phyloP scores from a whole-genome alignment of 2,113 vertebrate genomes.

The Poecile atricapillus region DNA sequence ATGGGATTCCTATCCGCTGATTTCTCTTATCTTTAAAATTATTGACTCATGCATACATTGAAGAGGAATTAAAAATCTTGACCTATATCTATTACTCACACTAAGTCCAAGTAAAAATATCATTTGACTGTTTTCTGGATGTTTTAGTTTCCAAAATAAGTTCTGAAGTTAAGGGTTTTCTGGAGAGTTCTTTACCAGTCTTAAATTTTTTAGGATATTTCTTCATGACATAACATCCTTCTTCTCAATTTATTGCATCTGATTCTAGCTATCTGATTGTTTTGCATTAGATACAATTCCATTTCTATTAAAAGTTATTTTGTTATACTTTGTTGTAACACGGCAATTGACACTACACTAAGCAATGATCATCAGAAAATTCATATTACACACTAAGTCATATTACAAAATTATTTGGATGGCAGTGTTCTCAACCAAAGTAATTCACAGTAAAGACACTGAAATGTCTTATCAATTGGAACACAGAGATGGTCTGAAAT shows the following conservation, averaged over 20 bases:
- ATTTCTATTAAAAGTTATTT: not conserved
- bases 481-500: not conserved
- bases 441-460: not conserved
- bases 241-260: not conserved
- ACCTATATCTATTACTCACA: not conserved
- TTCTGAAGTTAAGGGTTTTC: not conserved
- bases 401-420: not conserved
- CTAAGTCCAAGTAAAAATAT: not conserved
- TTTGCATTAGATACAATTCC: not conserved
- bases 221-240: not conserved
- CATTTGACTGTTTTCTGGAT: not conserved
- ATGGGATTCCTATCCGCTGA: not conserved
- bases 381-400: not conserved
- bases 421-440: not conserved
- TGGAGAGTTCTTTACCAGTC: not conserved
- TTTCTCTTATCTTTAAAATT: not conserved
- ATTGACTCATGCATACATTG: not conserved
- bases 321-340: not conserved
- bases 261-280: not conserved
- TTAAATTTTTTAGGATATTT: not conserved
- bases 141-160: not conserved
- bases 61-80: not conserved
- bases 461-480: not conserved
- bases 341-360: not conserved
- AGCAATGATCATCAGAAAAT: not conserved